phyloP scores from a whole-genome alignment of 2,113 vertebrate species.

The Crotalus viridis region DNA sequence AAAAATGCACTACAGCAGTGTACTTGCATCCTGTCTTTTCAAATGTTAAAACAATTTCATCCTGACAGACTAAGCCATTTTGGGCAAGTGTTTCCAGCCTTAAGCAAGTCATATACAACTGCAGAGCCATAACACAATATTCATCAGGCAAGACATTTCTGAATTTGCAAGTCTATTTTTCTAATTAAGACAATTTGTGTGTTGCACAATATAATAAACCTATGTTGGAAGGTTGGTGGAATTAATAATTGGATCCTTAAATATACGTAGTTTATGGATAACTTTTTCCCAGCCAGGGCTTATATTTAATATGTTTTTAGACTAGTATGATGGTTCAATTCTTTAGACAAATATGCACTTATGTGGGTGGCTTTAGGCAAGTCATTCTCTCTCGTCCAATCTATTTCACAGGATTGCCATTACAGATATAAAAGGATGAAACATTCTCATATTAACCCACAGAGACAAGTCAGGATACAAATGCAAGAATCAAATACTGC shows the following conservation, averaged over 20 bases:
- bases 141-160: neutral
- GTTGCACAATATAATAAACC: neutral
- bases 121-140: rapidly evolving
- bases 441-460: neutral
- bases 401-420: neutral
- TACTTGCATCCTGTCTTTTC: neutral
- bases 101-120: neutral
- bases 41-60: neutral
- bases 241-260: neutral
- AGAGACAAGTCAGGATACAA: neutral
- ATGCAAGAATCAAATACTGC: neutral
- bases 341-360: neutral
- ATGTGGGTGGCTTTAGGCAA: neutral
- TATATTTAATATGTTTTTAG: neutral
- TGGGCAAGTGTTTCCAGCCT: neutral
- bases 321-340: neutral
- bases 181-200: neutral
- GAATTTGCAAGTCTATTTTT: neutral
- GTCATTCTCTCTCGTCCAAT: neutral
- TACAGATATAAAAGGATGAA: neutral
- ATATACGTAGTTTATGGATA: neutral
- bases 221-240: neutral
- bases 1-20: neutral
- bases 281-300: neutral
- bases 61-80: slow-evolving; percentile 4